Conservation (phyloP, 2,797 vertebrate genomes). For the Chaunax sp. region DNA sequence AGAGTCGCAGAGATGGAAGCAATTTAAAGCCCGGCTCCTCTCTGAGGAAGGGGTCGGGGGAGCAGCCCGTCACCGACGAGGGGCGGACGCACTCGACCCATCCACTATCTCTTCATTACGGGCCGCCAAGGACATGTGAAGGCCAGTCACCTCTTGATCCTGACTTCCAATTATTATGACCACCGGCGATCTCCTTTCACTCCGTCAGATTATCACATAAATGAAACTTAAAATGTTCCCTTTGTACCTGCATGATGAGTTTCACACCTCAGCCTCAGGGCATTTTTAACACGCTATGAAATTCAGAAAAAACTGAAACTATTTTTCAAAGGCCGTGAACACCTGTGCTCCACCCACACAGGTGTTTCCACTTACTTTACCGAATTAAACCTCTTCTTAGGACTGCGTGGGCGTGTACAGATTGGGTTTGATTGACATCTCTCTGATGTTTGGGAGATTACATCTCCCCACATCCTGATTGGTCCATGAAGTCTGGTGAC, state of each 20-base stretch:
- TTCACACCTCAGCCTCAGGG: not conserved
- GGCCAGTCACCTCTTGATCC: slow-evolving; percentile 68
- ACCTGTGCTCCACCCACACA: not conserved
- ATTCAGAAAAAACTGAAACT: too few relatives aligned
- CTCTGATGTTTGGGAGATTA: not conserved
- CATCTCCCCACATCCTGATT: too few relatives aligned
- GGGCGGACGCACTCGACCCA: slow-evolving; percentile 63
- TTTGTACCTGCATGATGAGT: slow-evolving; percentile 3
- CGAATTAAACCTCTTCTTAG: not conserved
- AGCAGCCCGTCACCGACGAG: slow-evolving; percentile 74
- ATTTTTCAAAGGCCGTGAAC: too few relatives aligned
- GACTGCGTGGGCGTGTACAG: not conserved
- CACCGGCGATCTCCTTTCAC: slow-evolving; percentile 47
- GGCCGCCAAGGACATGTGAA: slow-evolving; percentile 79
- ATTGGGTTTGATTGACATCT: not conserved
- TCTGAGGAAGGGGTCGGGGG: slow-evolving; percentile 78
- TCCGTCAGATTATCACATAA: slow-evolving; percentile 23
- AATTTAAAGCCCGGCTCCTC: slow-evolving; percentile 81
- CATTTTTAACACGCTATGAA: not conserved
- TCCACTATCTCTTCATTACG: slow-evolving; percentile 75
- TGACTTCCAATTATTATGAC: slow-evolving; percentile 67
- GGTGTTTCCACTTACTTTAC: not conserved
- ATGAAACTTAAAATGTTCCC: slow-evolving; percentile 9
- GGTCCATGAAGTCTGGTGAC: not conserved
- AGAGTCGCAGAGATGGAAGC: slow-evolving; percentile 82